Base-by-base conservation (phyloP, 2,797 vertebrate genomes). In the Danio kyathit region DNA sequence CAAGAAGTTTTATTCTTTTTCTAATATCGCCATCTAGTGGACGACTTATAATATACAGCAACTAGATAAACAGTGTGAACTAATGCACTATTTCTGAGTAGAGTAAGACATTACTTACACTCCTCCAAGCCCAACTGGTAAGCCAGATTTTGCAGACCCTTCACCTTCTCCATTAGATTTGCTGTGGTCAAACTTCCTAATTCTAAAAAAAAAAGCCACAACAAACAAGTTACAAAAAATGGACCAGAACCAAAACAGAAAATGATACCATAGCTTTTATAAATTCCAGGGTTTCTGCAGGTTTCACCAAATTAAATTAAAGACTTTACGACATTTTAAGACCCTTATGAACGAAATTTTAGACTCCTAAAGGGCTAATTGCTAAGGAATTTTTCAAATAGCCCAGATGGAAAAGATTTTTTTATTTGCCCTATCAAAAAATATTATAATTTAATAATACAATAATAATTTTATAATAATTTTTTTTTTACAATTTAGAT, bases 91-190 rank as follows among this genome's bases (percentile, higher is more conserved):
- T 63, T 75, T 72, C 38, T 41, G 29, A 29, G 29, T 29, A 1
- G n/a, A n/a, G n/a, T n/a, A 29, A 29, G 29, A 29, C 29, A 29
- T 41, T 89, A 98, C 98, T 98, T 89, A 99, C 98, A 99, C 89
- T 99, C 98, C 91, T 99, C 98, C 84, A 99, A 92, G 21, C 98
- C 98, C 90, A 99, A 92, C 84, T 99, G 97, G 86, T 99, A 99
- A 46, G 97, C 98, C 76, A 99, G 92, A 89, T 99, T 99, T 93
- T 99, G 98, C 74, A 99, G 92, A 12, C 97, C 98, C 90, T 97
- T 97, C 81, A 99, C 97, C 85, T 99, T 99, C 90, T 99, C 98
- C 98, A 99, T 99, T 86, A 99, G 92, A 88, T 99, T 99, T 83
- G 97, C 97, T 74, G 96, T 99, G 57, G 98, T 99, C 85, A 99